Base-by-base conservation (phyloP, 2,888 invertebrate species). In the Ptychoptera contaminata region DNA sequence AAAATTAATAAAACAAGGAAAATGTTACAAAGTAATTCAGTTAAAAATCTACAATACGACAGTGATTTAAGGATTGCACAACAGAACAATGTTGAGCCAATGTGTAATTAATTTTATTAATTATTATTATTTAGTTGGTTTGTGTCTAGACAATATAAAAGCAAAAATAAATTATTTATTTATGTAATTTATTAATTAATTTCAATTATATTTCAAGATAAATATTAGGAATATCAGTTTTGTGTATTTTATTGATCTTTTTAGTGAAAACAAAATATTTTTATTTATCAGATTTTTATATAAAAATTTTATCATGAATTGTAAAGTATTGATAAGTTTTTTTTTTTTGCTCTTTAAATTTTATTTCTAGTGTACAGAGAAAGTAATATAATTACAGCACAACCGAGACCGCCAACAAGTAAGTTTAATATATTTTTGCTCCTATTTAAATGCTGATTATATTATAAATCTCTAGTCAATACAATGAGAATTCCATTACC, bases 1-100 rank as follows among this genome's bases (percentile, higher is more conserved):
- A n/a, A n/a, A n/a, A n/a, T n/a, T n/a, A n/a, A n/a, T n/a, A n/a
- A n/a, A n/a, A n/a, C n/a, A n/a, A n/a, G n/a, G n/a, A 51, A 46
- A 46, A 64, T 64, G 64, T 53, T 63, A 37, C 61, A 65, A 56
- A 58, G 59, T 49, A 56, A 64, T 53, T 55, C 63, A 8, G 61
- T 61, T 31, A 55, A 58, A 31, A 62, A 56, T 50, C 51, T 65
- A 23, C 63, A 63, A 45, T 62, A 56, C 41, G 64, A 64, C 29
- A 63, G 58, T 48, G 62, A 63, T 51, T 59, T 65, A 43, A 59
- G 64, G 9, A 58, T 61, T 9, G 62, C 58, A 7, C 64, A 64
- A 50, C 56, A 56, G 46, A 45, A 53, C 1, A 52, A 42, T 41
- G 37, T 54, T 1, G 62, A 63, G 29, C 61, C 60, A 15, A 55